Base-by-base conservation (phyloP, 2,113 vertebrate species). In the Taurulus bubalis region DNA sequence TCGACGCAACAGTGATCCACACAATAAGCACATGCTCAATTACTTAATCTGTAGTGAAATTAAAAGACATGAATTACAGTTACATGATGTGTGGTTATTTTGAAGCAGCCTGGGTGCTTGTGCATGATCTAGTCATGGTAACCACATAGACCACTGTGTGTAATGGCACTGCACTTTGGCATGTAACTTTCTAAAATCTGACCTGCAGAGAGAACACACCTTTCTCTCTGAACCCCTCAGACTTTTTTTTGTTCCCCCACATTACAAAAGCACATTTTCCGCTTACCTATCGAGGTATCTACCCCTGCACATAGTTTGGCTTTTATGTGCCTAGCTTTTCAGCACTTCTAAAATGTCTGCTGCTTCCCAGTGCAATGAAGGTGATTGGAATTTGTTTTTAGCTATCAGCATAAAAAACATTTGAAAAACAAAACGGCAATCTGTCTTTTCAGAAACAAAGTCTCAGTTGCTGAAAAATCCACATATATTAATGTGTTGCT, bases 61-160 rank as follows among this genome's bases (percentile, higher is more conserved):
- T 5, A n/a, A 36, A 49, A 26, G 3, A 68, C 5, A 74, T 24
- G 24, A 63, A 2, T 45, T 9, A n/a, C 53, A 45, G 4, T 26
- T 6, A 53, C 14, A 6, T 9, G 3, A 20, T n/a, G 11, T 36
- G 18, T 40, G 26, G 67, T 71, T 58, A 24, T 70, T 58, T 58
- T 58, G 14, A 51, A 58, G 49, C 36, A 32, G 36, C 49, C 49
- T 36, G 9, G 45, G 63, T 40, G 28, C 11, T 18, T 26, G 32
- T 65, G n/a, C 34, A 49, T 28, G 47, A 45, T n/a, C n/a, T 55
- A 26, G n/a, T 73, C n/a, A n/a, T 49, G 32, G 32, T 62, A 60
- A 59, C 30, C 15, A 45, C 49, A 47, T 10, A 8, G 14, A 40
- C 59, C 53, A 67, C 4, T 11, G 20, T 32, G 56, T 32, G 49